phyloP scores from a whole-genome alignment of 2,797 vertebrate species.

The Pachyuromys duprasi region DNA sequence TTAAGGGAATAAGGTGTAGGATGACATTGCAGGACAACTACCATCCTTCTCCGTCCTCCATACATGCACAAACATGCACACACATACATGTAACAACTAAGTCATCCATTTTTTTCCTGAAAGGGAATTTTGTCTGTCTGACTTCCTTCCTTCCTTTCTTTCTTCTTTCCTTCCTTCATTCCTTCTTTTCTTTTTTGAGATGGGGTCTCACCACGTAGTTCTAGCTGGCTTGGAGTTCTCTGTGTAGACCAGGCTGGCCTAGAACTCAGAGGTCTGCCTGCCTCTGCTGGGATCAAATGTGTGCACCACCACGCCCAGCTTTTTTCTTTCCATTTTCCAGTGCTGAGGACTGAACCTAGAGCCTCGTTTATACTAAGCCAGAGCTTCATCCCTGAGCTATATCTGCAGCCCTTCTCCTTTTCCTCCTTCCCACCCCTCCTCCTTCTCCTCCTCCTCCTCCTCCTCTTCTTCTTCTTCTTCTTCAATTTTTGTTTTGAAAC shows the following conservation, averaged over 20 bases:
- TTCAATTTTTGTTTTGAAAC: neutral
- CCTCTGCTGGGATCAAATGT: neutral
- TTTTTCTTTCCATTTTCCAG: neutral
- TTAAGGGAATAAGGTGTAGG: neutral
- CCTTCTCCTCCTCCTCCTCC: neutral
- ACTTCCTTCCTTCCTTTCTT: neutral
- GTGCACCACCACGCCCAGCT: no score
- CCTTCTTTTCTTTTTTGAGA: neutral
- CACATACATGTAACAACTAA: neutral
- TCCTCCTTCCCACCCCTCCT: neutral
- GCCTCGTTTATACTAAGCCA: neutral
- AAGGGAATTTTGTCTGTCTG: neutral
- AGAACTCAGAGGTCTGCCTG: neutral
- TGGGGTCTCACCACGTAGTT: neutral
- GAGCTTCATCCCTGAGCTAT: neutral
- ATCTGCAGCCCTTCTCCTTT: neutral
- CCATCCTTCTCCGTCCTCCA: neutral
- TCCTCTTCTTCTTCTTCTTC: neutral
- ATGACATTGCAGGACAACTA: neutral
- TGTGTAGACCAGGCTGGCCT: neutral
- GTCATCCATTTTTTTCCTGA: neutral
- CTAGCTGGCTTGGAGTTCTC: neutral
- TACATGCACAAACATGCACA: neutral
- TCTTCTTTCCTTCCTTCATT: accelerated
- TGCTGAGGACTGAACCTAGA: neutral